phyloP scores from a whole-genome alignment of 1,140 invertebrate genomes.

The Homalodisca vitripennis region DNA sequence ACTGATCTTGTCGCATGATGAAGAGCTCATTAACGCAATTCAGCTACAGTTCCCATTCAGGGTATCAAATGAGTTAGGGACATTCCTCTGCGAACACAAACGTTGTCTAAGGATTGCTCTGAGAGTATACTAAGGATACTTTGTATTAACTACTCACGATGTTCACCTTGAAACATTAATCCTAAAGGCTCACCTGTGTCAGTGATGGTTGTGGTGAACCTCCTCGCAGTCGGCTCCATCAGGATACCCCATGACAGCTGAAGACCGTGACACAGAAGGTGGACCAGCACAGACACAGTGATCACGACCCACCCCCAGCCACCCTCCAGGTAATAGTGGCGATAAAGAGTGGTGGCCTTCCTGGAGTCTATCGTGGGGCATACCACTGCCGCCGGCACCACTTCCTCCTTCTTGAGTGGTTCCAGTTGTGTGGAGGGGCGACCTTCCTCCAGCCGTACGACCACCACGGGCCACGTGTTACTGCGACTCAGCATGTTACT shows the following conservation, averaged over 20 bases:
- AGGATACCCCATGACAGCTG: slow-evolving; percentile 53
- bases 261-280: slow-evolving; percentile 62
- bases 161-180: too few relatives aligned
- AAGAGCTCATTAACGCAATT: too few relatives aligned
- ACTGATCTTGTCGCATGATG: too few relatives aligned
- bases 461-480: slow-evolving; percentile 39
- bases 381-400: neutral
- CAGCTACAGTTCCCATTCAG: too few relatives aligned
- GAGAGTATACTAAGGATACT: too few relatives aligned
- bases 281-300: slow-evolving; percentile 62
- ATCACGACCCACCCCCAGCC: slow-evolving; percentile 82
- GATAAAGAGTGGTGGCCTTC: slow-evolving; percentile 17
- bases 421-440: slow-evolving; percentile 21
- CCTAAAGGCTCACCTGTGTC: slow-evolving; percentile 33
- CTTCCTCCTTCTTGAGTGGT: neutral
- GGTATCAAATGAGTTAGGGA: too few relatives aligned
- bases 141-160: too few relatives aligned
- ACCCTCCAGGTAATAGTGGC: slow-evolving; percentile 76
- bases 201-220: slow-evolving; percentile 16
- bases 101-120: too few relatives aligned
- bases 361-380: neutral
- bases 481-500: slow-evolving; percentile 33
- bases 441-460: slow-evolving; percentile 33
- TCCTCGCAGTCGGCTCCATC: slow-evolving; percentile 47
- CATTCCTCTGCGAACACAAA: too few relatives aligned